Evolutionary conservation across 2,113 vertebrate species (phyloP), one percentile per base, ranked within the genome.

Genomic region (Sapayoa aenigma): DNA sequence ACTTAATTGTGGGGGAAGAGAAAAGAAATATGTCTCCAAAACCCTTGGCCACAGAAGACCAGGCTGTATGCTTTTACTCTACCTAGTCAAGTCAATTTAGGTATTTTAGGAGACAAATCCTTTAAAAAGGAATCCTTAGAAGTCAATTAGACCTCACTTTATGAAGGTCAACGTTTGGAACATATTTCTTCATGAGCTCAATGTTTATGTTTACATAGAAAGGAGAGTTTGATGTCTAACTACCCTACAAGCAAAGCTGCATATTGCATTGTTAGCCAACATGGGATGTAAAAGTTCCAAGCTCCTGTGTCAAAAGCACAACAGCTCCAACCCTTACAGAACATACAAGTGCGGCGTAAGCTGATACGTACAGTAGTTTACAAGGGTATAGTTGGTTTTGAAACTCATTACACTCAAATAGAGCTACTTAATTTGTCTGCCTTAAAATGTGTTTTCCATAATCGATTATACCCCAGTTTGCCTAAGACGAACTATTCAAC

Each of bases 1-100:
- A 96, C 96, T 78, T 96, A 97, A 89, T 66, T 97, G 97, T 97
- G 98, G 97, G 96, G 96, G 78, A 73, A 84, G 58, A 58, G 76
- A 91, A 94, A 96, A 97, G 97, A 98, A 97, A 97, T 98, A 98
- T 98, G 98, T 98, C 97, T 98, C 98, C 97, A 96, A 97, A 93
- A 62, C n/a, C 93, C 90, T 73, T 97, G 98, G 94, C 94, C 95
- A 85, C 81, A n/a, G 90, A 94, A 53, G 37, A 80, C 21, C 9
- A 85, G 96, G 87, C 77, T 83, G 11, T 14, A 22, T n/a, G 58
- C 65, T 79, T 63, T 56, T 47, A 9, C 82, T 74, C 1, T 28
- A 52, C 9, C 68, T 58, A 24, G 42, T 5, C 46, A 19, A 47
- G 56, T 5, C 83, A 25, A 6, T 49, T 66, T 39, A 94, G 86